Percentiles rank a stretch among this genome's conserved stretches.
Conservation (phyloP, 2,113 vertebrate genomes). For the Dendropsophus ebraccatus region DNA sequence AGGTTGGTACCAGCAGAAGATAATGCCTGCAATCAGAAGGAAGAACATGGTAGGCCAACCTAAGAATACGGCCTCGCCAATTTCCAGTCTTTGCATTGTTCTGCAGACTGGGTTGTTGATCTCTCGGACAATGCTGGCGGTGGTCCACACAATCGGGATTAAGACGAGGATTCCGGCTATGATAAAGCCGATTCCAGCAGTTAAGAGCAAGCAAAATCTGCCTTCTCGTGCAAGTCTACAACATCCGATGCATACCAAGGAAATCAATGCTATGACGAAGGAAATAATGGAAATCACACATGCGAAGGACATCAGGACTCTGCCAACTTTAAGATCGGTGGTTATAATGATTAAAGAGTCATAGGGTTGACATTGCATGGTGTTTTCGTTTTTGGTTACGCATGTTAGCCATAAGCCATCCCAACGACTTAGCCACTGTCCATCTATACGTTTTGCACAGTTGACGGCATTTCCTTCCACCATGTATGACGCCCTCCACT, state of each 20-base stretch:
- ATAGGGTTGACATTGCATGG: slow-evolving; percentile 82
- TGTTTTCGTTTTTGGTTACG: slow-evolving; percentile 77
- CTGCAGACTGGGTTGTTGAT: slow-evolving; percentile 85
- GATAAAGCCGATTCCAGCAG: slow-evolving; percentile 83
- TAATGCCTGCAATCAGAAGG: slow-evolving; percentile 80
- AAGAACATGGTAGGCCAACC: slow-evolving; percentile 83
- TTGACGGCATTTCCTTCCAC: slow-evolving; percentile 72
- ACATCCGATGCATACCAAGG: slow-evolving; percentile 79
- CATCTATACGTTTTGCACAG: slow-evolving; percentile 64
- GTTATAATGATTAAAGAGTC: slow-evolving; percentile 80
- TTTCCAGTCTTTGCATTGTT: slow-evolving; percentile 79
- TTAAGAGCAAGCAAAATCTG: slow-evolving; percentile 76
- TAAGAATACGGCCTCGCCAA: slow-evolving; percentile 89
- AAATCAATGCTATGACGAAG: slow-evolving; percentile 79
- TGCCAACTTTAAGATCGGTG: slow-evolving; percentile 79
- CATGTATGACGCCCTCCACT: slow-evolving; percentile 84
- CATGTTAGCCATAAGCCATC: slow-evolving; percentile 86
- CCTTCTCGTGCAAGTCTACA: slow-evolving; percentile 69
- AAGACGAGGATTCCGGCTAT: slow-evolving; percentile 80
- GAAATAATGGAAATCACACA: slow-evolving; percentile 81
- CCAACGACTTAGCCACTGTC: slow-evolving; percentile 80
- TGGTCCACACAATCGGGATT: slow-evolving; percentile 87
- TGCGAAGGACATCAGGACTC: slow-evolving; percentile 81
- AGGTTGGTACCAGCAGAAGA: slow-evolving; percentile 79
- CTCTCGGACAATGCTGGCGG: slow-evolving; percentile 79